phyloP scores from a whole-genome alignment of 1,140 invertebrate species.

The Lasaia peninsularis region DNA sequence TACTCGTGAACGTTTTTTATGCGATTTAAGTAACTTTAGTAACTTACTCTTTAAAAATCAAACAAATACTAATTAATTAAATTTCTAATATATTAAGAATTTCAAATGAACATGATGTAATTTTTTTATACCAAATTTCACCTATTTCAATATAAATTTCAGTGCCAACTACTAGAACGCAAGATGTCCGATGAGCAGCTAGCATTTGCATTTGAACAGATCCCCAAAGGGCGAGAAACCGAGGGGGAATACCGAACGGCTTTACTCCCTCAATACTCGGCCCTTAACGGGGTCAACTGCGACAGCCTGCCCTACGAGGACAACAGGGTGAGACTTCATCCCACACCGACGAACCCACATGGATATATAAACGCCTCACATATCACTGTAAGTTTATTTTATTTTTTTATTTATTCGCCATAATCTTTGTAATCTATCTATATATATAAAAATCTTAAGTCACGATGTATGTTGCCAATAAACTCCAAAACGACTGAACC shows the following conservation, averaged over 20 bases:
- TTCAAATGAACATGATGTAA: no score
- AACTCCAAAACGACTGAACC: no score
- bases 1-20: no score
- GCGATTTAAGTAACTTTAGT: no score
- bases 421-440: no score
- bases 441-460: no score
- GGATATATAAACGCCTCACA: constrained; percentile 96
- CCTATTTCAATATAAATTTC: constrained; percentile 31
- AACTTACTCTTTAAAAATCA: no score
- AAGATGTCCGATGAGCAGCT: constrained; percentile 89
- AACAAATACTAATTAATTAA: no score
- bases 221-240: constrained; percentile 85
- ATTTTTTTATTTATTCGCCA: no score
- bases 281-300: constrained; percentile 80
- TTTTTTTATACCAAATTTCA: no score
- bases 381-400: constrained; percentile 74
- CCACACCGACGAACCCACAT: constrained; percentile 86
- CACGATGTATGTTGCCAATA: no score
- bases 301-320: constrained; percentile 92
- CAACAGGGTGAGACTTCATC: constrained; percentile 87
- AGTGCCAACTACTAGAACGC: constrained; percentile 89
- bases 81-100: no score
- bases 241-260: constrained; percentile 83
- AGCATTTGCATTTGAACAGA: constrained; percentile 92
- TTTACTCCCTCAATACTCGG: constrained; percentile 80